Conservation (phyloP, 2,113 vertebrate genomes). For the Typhlomys cinereus region DNA sequence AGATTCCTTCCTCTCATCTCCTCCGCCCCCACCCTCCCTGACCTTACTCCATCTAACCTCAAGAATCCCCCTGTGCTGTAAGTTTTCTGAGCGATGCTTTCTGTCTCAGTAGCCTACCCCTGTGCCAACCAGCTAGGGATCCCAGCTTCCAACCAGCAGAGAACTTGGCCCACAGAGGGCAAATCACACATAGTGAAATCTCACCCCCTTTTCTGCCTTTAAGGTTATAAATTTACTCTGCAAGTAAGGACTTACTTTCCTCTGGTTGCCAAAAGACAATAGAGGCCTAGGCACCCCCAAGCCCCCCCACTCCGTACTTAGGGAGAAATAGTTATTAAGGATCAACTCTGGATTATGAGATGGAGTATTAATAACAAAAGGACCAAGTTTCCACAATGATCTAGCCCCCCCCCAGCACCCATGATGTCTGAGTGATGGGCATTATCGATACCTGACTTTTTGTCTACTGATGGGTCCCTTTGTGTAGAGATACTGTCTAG, state of each 20-base stretch:
- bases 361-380: neutral
- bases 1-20: neutral
- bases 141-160: neutral
- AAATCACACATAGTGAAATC: neutral
- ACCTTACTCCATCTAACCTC: rapidly evolving
- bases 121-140: neutral
- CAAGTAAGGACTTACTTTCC: neutral
- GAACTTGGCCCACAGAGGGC: neutral
- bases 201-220: neutral
- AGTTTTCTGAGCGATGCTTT: neutral
- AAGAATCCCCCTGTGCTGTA: neutral
- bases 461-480: neutral
- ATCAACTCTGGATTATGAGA: neutral
- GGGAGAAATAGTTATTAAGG: neutral
- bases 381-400: neutral
- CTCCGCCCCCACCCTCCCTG: no score
- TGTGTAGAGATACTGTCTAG: neutral
- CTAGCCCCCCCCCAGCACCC: neutral
- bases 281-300: neutral
- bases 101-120: neutral
- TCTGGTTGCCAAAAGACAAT: neutral
- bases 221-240: neutral
- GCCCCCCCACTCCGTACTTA: neutral
- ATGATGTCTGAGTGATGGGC: neutral
- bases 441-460: neutral